These are phyloP conservation scores for Thalassoma bifasciatum DNA, from an alignment of 2,113 vertebrate genomes.

Conservation along the genomic window DNA sequence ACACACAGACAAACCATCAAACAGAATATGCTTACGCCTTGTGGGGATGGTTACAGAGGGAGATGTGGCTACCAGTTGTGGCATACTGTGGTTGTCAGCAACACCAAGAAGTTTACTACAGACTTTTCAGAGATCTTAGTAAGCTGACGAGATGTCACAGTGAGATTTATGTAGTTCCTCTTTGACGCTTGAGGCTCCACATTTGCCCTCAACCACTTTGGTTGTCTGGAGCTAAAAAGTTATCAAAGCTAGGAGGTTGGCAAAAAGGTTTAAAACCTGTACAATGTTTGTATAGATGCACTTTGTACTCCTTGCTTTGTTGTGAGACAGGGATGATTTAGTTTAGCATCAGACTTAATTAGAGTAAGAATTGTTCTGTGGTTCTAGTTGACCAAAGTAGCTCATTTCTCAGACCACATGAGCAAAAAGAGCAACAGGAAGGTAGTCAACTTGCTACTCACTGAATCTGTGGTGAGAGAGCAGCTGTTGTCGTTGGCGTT, in stretches of 20 bases:
- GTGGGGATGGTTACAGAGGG: constrained; percentile 36
- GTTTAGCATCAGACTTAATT: too few species aligned
- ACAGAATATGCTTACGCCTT: constrained; percentile 16
- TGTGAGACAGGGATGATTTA: background rate
- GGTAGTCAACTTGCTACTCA: background rate
- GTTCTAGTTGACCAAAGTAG: background rate
- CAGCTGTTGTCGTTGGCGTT: too few species aligned
- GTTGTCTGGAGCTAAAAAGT: too few species aligned
- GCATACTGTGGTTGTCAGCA: background rate
- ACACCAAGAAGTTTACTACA: background rate
- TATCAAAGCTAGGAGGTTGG: background rate
- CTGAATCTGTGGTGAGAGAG: too few species aligned
- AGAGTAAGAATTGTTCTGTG: background rate
- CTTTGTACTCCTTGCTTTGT: background rate
- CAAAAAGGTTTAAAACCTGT: background rate
- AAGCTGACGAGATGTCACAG: too few species aligned
- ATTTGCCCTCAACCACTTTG: background rate
- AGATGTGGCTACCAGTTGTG: constrained; percentile 2
- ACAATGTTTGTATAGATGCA: background rate
- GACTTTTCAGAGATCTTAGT: background rate
- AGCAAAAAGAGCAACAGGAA: background rate
- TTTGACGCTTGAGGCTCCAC: too few species aligned
- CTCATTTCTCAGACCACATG: background rate
- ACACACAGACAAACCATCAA: constrained; percentile 26
- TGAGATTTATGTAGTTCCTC: too few species aligned